phyloP scores from a whole-genome alignment of 2,113 vertebrate species.

The Sinocyclocheilus maitianheensis region DNA sequence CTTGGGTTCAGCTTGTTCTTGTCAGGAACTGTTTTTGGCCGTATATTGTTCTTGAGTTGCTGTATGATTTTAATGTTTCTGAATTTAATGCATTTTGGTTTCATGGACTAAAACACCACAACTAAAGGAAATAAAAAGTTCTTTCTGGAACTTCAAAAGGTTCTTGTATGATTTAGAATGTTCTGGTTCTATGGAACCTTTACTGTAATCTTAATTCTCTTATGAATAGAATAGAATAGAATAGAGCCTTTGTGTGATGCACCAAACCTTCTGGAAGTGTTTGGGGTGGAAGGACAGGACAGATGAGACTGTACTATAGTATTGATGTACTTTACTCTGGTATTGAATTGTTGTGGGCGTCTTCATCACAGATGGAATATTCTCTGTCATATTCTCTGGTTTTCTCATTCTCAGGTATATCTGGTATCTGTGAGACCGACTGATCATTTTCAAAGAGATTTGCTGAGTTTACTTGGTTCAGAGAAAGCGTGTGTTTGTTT shows the following conservation, averaged over 20 bases:
- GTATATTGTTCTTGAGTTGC: background rate
- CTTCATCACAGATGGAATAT: background rate
- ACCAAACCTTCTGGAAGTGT: no score
- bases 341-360: background rate
- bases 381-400: background rate
- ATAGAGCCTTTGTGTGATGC: background rate
- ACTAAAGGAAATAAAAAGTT: background rate
- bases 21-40: background rate
- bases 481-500: conserved; percentile 2
- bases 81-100: background rate
- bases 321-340: background rate
- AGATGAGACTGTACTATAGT: background rate
- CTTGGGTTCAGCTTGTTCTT: background rate
- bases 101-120: background rate
- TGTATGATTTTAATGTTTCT: background rate
- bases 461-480: conserved; percentile 4
- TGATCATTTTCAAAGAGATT: background rate
- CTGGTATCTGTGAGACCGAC: background rate
- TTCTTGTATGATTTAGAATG: background rate
- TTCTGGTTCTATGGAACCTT: background rate
- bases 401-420: background rate
- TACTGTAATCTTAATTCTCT: background rate
- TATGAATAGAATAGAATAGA: background rate
- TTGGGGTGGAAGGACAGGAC: background rate
- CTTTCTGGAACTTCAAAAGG: background rate